A percentile compares a stretch with the other conserved stretches of the same genome.
These are phyloP conservation scores for Patella depressa DNA, from an alignment of 2,888 invertebrate genomes.

Conservation along the genomic window DNA sequence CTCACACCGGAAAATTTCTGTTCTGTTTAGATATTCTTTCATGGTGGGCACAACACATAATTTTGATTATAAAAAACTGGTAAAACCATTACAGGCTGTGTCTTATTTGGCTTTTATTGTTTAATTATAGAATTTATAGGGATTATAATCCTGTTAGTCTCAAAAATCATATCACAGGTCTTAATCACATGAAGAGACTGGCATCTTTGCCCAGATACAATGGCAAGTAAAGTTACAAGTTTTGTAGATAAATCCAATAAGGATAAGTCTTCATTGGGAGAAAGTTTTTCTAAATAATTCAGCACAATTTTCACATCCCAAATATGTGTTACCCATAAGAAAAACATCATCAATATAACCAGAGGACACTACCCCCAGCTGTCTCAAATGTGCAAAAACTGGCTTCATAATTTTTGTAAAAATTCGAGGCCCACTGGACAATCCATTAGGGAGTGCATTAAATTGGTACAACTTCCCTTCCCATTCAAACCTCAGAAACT, in stretches of 20 bases:
- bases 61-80: not conserved
- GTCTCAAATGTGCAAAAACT: not conserved
- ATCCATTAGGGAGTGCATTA: too few species aligned
- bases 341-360: constrained; percentile 15
- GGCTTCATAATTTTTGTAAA: constrained; percentile 21
- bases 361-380: not conserved
- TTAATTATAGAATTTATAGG: not conserved
- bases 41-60: not conserved
- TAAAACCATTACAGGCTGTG: not conserved
- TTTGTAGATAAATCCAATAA: too few species aligned
- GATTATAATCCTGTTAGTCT: not conserved
- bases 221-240: too few species aligned
- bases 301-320: too few species aligned
- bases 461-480: too few species aligned
- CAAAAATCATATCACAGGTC: not conserved
- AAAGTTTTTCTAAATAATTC: too few species aligned
- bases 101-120: not conserved
- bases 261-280: too few species aligned
- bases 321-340: not conserved
- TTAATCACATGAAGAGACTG: not conserved
- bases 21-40: not conserved
- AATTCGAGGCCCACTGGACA: constrained; percentile 9
- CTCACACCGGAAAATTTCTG: not conserved
- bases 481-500: constrained; percentile 21
- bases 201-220: not conserved